A percentile compares a stretch with the other conserved stretches of the same genome.
These are phyloP conservation scores for Tauraco hartlaubi DNA, from an alignment of 2,797 vertebrate species.

Conservation along the genomic window DNA sequence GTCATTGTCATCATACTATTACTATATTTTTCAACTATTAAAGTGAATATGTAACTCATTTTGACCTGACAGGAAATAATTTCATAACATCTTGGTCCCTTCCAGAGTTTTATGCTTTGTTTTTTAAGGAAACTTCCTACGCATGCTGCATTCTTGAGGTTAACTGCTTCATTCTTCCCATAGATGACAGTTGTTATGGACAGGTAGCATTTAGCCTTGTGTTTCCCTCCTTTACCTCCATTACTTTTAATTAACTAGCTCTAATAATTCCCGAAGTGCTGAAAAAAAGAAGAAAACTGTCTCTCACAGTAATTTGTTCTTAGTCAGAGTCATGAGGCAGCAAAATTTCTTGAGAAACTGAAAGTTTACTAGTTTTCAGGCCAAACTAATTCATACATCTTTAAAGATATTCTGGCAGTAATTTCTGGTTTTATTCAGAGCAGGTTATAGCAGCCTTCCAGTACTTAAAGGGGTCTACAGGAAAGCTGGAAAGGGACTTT, in stretches of 20 bases:
- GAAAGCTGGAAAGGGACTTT: too few species aligned
- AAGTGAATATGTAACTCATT: neutral
- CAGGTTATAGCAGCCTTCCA: neutral
- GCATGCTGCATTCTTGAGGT: neutral
- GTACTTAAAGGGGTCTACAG: too few species aligned
- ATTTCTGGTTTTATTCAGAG: neutral
- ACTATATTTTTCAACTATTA: neutral
- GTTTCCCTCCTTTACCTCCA: neutral
- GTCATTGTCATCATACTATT: neutral
- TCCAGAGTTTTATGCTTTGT: neutral
- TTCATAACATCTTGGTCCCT: neutral
- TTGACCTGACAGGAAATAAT: neutral
- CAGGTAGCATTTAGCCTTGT: neutral
- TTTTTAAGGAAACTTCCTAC: neutral
- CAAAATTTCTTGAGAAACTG: neutral
- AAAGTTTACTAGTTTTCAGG: neutral
- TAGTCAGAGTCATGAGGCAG: neutral
- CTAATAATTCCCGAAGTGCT: neutral
- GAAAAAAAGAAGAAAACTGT: neutral
- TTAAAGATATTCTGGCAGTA: neutral
- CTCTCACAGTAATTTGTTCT: neutral
- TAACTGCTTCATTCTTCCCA: neutral
- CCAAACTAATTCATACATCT: neutral
- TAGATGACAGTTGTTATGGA: neutral
- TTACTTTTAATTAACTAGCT: neutral